Evolutionary conservation across 1,140 invertebrate genomes (phyloP).

Genomic region (Homarus americanus): DNA sequence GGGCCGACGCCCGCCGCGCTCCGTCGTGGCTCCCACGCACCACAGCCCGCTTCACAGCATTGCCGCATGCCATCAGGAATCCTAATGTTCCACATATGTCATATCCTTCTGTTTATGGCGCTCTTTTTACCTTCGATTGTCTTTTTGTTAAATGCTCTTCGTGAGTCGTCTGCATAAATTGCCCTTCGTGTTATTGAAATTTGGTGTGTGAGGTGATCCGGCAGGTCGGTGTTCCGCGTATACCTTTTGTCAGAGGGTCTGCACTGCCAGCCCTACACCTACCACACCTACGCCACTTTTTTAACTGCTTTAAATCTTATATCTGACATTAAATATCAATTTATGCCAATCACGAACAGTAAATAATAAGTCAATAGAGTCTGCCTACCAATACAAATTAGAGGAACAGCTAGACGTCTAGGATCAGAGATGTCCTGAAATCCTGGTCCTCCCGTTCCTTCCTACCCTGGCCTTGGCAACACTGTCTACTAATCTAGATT

Average conservation of each 20-base stretch:
- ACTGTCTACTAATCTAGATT: not conserved
- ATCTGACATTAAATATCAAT: slow-evolving; percentile 42
- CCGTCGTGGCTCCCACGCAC: no score
- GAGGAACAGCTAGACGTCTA: not conserved
- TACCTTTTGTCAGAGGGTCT: not conserved
- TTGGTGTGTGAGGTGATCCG: not conserved
- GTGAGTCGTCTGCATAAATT: slow-evolving; percentile 22
- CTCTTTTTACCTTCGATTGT: slow-evolving; percentile 28
- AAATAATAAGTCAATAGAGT: slow-evolving; percentile 32
- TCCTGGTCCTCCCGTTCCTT: not conserved
- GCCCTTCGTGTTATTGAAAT: slow-evolving; percentile 35
- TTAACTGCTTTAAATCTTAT: slow-evolving; percentile 30
- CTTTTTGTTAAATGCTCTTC: slow-evolving; percentile 17
- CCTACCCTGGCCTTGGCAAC: not conserved
- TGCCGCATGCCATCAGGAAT: slow-evolving; percentile 7
- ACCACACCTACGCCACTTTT: not conserved
- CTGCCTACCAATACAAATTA: no score
- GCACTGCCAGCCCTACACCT: not conserved
- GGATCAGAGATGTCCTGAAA: not conserved
- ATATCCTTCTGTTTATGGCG: slow-evolving; percentile 44
- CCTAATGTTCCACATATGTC: slow-evolving; percentile 25
- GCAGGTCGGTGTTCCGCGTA: not conserved
- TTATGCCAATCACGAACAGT: slow-evolving; percentile 39
- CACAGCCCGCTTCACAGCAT: no score
- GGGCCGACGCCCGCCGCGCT: no score